Evolutionary conservation across 2,797 vertebrate genomes (phyloP).

Genomic region (Crocidura indochinensis): DNA sequence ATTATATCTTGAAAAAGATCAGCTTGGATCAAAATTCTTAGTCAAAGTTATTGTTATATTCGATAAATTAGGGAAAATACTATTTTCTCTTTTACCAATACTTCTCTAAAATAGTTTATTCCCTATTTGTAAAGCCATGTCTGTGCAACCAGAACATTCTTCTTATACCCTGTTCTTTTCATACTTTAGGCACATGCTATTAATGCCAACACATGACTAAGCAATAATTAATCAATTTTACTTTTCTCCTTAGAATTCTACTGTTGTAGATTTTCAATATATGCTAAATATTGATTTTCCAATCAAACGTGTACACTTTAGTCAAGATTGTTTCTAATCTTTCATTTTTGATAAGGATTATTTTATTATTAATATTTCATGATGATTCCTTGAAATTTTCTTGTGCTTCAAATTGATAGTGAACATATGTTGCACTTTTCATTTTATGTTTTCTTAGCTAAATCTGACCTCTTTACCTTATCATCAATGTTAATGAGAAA

Average conservation of each 20-base stretch:
- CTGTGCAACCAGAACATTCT: not conserved
- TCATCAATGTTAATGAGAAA: not conserved
- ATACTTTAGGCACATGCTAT: not conserved
- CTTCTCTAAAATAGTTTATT: not conserved
- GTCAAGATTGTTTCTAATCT: not conserved
- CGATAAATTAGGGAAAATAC: not conserved
- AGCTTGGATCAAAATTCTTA: not conserved
- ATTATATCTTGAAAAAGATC: not conserved
- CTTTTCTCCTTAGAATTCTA: not conserved
- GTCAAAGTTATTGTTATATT: not conserved
- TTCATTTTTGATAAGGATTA: not conserved
- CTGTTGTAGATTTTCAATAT: not conserved
- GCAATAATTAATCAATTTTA: not conserved
- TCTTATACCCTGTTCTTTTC: not conserved
- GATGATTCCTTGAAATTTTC: not conserved
- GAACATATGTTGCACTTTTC: not conserved
- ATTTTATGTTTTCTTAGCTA: not conserved
- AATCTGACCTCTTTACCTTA: not conserved
- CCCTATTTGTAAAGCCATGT: not conserved
- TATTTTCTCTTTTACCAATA: not conserved
- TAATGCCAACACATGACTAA: not conserved
- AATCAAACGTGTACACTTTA: not conserved
- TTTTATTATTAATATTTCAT: too few species aligned
- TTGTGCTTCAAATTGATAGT: not conserved
- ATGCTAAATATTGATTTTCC: not conserved